phyloP scores from a whole-genome alignment of 2,113 vertebrate species.

The Tiliqua scincoides region DNA sequence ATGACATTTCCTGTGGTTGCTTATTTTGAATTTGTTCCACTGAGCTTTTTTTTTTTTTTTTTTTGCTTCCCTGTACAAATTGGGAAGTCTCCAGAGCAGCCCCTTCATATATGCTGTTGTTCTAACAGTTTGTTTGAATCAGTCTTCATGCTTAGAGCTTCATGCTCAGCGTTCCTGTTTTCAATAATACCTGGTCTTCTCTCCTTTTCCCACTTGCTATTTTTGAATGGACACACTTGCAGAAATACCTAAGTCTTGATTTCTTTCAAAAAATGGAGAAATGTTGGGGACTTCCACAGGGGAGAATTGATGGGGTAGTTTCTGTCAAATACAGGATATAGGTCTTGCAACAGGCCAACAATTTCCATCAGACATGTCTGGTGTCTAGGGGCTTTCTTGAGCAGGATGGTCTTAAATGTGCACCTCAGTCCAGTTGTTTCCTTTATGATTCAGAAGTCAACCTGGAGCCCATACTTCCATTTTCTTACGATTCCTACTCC shows the following conservation, averaged over 20 bases:
- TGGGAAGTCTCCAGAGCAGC: not conserved
- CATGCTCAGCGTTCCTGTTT: not conserved
- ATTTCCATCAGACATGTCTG: not conserved
- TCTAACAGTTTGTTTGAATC: not conserved
- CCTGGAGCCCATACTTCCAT: not conserved
- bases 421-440: not conserved
- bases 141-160: not conserved
- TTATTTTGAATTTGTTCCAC: conserved; percentile 8
- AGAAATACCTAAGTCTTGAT: not conserved
- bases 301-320: not conserved
- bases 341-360: not conserved
- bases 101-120: not conserved
- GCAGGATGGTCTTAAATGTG: not conserved
- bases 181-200: not conserved
- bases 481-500: not conserved
- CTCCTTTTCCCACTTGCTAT: not conserved
- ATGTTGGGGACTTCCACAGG: not conserved
- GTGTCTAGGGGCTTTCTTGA: not conserved
- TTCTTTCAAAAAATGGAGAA: not conserved
- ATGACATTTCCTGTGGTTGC: not conserved
- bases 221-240: not conserved
- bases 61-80: conserved; percentile 6
- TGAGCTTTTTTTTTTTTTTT: no score
- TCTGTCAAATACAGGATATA: not conserved
- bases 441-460: not conserved